Conservation (phyloP, 2,797 vertebrate species). For the Chloroceryle inda region DNA sequence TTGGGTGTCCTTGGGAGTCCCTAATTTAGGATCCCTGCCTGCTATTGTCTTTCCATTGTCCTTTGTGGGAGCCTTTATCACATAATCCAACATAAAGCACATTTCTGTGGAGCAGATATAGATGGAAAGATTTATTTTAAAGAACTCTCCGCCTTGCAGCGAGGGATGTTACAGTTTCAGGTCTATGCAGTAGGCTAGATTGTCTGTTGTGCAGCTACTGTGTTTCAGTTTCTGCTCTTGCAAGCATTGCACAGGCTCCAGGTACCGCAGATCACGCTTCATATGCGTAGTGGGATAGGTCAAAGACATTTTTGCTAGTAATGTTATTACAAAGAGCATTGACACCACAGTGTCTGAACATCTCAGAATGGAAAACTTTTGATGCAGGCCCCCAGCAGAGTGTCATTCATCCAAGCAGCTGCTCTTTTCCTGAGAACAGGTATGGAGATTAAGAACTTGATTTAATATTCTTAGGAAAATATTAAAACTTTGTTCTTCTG, state of each 20-base stretch:
- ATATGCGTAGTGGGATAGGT: background rate
- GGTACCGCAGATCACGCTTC: background rate
- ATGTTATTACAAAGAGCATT: rapidly evolving
- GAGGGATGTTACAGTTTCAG: background rate
- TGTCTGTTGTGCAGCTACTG: background rate
- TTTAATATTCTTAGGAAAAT: background rate
- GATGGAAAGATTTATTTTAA: background rate
- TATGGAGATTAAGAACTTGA: background rate
- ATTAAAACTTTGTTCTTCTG: background rate
- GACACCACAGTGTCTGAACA: rapidly evolving
- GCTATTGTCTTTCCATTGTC: background rate
- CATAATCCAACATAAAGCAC: background rate
- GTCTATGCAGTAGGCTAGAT: rapidly evolving
- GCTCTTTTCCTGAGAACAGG: background rate
- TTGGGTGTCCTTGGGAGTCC: background rate
- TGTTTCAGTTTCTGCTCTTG: background rate
- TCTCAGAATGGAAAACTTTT: background rate
- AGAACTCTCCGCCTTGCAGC: background rate
- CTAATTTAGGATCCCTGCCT: background rate
- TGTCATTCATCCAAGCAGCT: background rate
- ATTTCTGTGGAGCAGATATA: background rate
- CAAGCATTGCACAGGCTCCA: background rate
- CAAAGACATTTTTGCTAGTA: background rate
- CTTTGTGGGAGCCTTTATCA: background rate
- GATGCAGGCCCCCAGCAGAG: background rate